phyloP scores from a whole-genome alignment of 2,113 vertebrate species.

The Serinus canaria region DNA sequence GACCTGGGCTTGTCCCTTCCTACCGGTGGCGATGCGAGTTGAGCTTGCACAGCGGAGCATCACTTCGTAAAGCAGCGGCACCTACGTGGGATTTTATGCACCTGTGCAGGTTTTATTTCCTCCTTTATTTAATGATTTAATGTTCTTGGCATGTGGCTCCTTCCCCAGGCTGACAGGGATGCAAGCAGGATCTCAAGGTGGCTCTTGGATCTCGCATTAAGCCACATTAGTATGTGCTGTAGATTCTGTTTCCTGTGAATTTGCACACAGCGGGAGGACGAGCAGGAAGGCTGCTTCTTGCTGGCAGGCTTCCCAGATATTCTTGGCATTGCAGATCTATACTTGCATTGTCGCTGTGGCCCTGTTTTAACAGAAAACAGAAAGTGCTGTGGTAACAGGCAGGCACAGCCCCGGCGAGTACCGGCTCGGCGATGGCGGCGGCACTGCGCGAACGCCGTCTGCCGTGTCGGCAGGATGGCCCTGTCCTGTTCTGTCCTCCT shows the following conservation, averaged over 20 bases:
- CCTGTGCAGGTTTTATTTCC: background rate
- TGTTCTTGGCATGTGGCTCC: background rate
- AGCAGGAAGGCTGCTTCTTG: slow-evolving; percentile 54
- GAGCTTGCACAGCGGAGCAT: background rate
- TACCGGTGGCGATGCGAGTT: fast-evolving
- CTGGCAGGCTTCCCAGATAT: slow-evolving; percentile 46
- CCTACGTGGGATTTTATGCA: background rate
- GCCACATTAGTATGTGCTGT: slow-evolving; percentile 27
- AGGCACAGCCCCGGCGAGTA: background rate
- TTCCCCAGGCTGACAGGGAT: background rate
- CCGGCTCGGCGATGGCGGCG: fast-evolving
- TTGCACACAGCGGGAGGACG: slow-evolving; percentile 39
- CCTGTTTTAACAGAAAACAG: slow-evolving; percentile 37
- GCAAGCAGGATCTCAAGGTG: slow-evolving; percentile 14
- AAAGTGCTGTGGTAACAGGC: background rate
- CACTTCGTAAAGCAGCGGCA: fast-evolving
- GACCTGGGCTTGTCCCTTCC: background rate
- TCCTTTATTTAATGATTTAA: background rate
- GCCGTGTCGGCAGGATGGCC: fast-evolving
- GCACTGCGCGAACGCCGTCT: fast-evolving
- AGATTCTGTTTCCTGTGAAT: slow-evolving; percentile 40
- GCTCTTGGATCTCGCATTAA: background rate
- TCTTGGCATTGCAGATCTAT: slow-evolving; percentile 15
- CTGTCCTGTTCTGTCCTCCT: background rate
- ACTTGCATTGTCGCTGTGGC: background rate